Percentiles rank a stretch among this genome's conserved stretches.
phyloP scores from a whole-genome alignment of 92 coral and sea anemone genomes.

The Umimayanthus kanabou region DNA sequence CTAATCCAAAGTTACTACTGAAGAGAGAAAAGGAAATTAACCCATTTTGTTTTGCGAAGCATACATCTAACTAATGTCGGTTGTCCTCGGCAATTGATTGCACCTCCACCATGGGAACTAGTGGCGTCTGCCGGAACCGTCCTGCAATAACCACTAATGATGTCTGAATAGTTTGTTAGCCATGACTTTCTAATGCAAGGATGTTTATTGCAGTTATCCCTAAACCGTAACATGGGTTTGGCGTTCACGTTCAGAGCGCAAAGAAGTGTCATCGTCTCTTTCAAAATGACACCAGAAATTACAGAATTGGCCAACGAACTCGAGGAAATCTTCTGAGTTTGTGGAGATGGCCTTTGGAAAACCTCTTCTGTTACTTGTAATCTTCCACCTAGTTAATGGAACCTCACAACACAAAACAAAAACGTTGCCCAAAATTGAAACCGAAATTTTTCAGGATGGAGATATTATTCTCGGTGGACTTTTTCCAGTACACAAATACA shows the following conservation, averaged over 20 bases:
- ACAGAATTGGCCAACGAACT: background rate
- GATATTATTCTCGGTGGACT: constrained; percentile 60
- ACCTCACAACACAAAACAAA: background rate
- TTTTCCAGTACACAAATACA: constrained; percentile 53
- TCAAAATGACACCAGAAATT: background rate
- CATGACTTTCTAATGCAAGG: background rate
- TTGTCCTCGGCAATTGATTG: background rate
- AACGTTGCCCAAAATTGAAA: constrained; percentile 23
- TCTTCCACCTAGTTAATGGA: background rate
- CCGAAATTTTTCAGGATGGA: constrained; percentile 44
- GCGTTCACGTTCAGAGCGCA: background rate
- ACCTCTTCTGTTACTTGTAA: background rate
- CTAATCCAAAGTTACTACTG: background rate
- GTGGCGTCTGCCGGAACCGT: constrained; percentile 2
- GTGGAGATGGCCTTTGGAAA: background rate
- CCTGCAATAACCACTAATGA: constrained; percentile 13
- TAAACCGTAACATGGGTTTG: background rate
- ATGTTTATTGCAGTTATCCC: background rate
- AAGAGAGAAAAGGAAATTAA: background rate
- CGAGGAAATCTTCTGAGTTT: background rate
- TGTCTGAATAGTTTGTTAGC: background rate
- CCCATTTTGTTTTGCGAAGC: background rate
- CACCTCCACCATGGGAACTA: constrained; percentile 2
- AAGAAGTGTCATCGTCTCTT: background rate
- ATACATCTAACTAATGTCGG: background rate